phyloP scores from a whole-genome alignment of 2,797 vertebrate species.

The Malacoctenus gilli region DNA sequence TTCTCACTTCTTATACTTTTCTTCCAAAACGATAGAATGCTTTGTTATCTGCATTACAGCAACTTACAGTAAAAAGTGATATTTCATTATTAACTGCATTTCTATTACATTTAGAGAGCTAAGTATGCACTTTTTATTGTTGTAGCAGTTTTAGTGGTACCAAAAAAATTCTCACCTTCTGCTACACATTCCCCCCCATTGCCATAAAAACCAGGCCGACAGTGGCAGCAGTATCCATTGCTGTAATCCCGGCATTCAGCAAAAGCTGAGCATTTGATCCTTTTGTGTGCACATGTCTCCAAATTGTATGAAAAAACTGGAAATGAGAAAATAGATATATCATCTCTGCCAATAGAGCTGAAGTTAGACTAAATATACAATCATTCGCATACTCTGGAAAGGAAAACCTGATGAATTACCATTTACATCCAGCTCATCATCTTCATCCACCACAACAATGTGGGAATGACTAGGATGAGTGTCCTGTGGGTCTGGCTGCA shows the following conservation, averaged over 20 bases:
- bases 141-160: too few species aligned
- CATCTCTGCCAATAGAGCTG: too few species aligned
- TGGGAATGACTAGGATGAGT: constrained; percentile 75
- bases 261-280: constrained; percentile 86
- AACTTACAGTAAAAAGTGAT: too few species aligned
- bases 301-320: constrained; percentile 89
- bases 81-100: too few species aligned
- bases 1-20: too few species aligned
- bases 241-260: constrained; percentile 87
- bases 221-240: constrained; percentile 89
- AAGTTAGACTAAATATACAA: too few species aligned
- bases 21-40: too few species aligned
- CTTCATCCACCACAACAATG: constrained; percentile 86
- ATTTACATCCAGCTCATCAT: constrained; percentile 84
- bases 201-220: constrained; percentile 90
- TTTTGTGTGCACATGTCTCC: constrained; percentile 84
- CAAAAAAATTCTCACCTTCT: constrained; percentile 81
- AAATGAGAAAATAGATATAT: constrained; percentile 23
- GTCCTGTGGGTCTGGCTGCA: constrained; percentile 29
- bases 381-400: too few species aligned
- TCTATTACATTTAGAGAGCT: neutral
- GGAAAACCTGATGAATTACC: constrained; percentile 73
- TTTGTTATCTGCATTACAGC: too few species aligned
- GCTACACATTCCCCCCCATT: constrained; percentile 91
- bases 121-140: too few species aligned